phyloP scores from a whole-genome alignment of 2,888 invertebrate species.

The Meghimatium bilineatum region DNA sequence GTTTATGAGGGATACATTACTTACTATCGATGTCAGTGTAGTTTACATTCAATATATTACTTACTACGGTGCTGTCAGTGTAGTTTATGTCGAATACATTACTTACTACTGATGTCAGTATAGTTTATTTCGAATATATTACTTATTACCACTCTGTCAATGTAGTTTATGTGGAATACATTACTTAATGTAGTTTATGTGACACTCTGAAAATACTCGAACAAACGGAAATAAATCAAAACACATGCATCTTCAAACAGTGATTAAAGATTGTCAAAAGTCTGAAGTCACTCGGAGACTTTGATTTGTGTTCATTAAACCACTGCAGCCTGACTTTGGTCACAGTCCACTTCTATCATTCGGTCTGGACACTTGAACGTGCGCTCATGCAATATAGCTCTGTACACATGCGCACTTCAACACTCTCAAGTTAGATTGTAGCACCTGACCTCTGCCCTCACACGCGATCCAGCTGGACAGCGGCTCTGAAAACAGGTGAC shows the following conservation, averaged over 20 bases:
- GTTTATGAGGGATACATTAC: too few species aligned
- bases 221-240: not conserved
- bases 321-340: not conserved
- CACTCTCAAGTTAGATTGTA: constrained; percentile 44
- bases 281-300: not conserved
- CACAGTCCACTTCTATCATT: constrained; percentile 20
- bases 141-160: too few species aligned
- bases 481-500: constrained; percentile 38
- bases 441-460: constrained; percentile 42
- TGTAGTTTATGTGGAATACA: too few species aligned
- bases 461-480: constrained; percentile 42
- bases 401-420: constrained; percentile 28
- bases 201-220: too few species aligned
- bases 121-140: too few species aligned
- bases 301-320: constrained; percentile 13
- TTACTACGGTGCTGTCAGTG: too few species aligned
- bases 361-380: not conserved
- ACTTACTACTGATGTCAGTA: too few species aligned
- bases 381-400: constrained; percentile 31
- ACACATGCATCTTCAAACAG: not conserved
- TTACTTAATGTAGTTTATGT: too few species aligned
- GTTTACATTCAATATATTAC: too few species aligned
- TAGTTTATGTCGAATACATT: too few species aligned
- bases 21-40: too few species aligned
- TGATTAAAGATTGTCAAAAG: not conserved